Conservation (phyloP, 2,888 invertebrate species). For the Spodoptera exigua region DNA sequence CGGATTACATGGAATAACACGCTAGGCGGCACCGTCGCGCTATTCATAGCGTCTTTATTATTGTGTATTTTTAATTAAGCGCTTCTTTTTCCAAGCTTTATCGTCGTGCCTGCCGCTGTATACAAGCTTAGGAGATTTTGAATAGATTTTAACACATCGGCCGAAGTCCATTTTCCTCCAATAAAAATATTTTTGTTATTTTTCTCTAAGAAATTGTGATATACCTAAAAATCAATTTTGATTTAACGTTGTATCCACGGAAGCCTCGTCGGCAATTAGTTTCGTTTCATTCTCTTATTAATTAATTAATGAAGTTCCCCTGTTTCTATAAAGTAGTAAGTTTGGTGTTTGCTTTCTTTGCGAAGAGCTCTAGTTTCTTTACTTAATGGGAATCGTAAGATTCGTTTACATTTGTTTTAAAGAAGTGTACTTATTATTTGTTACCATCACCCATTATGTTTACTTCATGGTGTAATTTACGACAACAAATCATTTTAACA, state of each 20-base stretch:
- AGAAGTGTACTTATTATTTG: background rate
- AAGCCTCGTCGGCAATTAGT: constrained; percentile 32
- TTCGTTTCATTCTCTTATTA: constrained; percentile 42
- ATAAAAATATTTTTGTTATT: constrained; percentile 24
- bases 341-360: constrained; percentile 49
- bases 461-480: no score
- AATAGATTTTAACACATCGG: constrained; percentile 39
- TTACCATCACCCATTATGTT: background rate
- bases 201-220: constrained; percentile 14
- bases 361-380: constrained; percentile 36
- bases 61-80: constrained; percentile 57
- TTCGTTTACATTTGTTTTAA: constrained; percentile 6
- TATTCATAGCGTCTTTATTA: constrained; percentile 36
- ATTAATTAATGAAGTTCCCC: constrained; percentile 55
- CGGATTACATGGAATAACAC: constrained; percentile 41
- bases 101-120: constrained; percentile 21
- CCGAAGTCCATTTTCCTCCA: constrained; percentile 7
- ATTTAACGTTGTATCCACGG: constrained; percentile 18
- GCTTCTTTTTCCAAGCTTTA: constrained; percentile 37
- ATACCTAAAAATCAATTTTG: constrained; percentile 26
- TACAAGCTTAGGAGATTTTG: constrained; percentile 26
- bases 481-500: no score
- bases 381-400: constrained; percentile 19
- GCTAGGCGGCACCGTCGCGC: constrained; percentile 15
- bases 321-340: constrained; percentile 47